These are phyloP conservation scores for Hyperoplus lanceolatus DNA, from an alignment of 2,797 vertebrate species.

Conservation along the genomic window DNA sequence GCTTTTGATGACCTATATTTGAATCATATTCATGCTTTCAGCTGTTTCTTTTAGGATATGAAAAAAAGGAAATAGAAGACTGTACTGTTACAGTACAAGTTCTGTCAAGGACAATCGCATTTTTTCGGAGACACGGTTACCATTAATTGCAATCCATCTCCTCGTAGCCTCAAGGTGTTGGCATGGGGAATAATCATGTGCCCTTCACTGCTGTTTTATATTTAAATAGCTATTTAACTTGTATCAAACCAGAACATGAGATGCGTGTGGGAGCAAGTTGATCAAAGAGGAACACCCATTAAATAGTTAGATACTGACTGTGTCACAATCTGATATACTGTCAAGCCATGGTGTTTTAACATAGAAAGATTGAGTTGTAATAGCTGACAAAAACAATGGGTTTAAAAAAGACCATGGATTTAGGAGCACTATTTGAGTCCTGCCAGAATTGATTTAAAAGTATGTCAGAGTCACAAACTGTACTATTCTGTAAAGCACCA, in stretches of 20 bases:
- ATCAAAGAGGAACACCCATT: neutral
- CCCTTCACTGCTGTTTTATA: neutral
- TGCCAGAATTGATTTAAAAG: neutral
- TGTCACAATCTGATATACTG: neutral
- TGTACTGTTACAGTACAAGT: neutral
- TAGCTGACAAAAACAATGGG: too few species aligned
- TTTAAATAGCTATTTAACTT: neutral
- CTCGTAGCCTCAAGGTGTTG: neutral
- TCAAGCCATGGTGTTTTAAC: neutral
- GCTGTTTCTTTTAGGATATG: neutral
- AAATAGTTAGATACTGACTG: neutral
- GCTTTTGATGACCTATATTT: neutral
- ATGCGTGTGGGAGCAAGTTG: neutral
- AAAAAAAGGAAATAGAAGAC: neutral
- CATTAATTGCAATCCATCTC: neutral
- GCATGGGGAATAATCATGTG: neutral
- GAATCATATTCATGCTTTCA: neutral
- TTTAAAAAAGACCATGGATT: neutral
- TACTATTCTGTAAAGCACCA: neutral
- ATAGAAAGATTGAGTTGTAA: neutral
- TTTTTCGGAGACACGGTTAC: neutral
- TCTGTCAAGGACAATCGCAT: neutral
- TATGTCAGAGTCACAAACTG: neutral
- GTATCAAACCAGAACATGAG: neutral
- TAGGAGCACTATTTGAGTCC: neutral